Base-by-base conservation (phyloP, 2,797 vertebrate genomes). In the Aphelocoma californica region DNA sequence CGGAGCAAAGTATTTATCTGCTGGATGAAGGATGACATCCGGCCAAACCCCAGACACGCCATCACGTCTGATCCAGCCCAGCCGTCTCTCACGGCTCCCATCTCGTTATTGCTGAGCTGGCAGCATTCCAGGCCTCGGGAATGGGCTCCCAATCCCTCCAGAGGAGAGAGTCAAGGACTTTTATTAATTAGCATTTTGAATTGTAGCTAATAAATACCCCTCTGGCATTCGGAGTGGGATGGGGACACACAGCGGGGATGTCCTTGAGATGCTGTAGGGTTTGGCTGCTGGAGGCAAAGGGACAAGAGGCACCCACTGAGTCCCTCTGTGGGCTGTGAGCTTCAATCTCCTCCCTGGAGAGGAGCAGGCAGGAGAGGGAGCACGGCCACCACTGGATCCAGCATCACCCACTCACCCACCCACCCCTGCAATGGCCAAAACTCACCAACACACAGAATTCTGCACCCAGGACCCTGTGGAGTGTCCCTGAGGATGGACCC, bases 141-240 rank as follows among this genome's bases (percentile, higher is more conserved):
- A 91, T 88, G 67, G 72, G 67, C 77, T 95, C 84, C 90, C 94
- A 86, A 28, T 58, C 75, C 92, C 72, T 54, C 78, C 95, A 94
- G 90, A 96, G 87, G 92, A 97, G 87, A 96, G 20, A 83, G 48
- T 81, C 96, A 97, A 97, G 95, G 97, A 92, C 95, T 87, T 94
- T 65, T 50, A 88, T 91, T 93, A 84, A 97, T 96, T 96, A 95
- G 81, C 88, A 91, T 87, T 95, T 94, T 40, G 83, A 94, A 96
- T 90, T 89, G 92, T 36, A 93, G 91, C 82, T 96, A 86, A 96
- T 94, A 92, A 93, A 96, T 96, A 88, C 58, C 85, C 88, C 66
- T 57, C 48, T 54, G 86, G 74, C 83, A 69, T 81, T 93, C 14
- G 57, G 64, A 78, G 72, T 42, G 79, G 90, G 48, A 64, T 26